Conservation (phyloP, 2,797 vertebrate species). For the Lophura swinhoii region DNA sequence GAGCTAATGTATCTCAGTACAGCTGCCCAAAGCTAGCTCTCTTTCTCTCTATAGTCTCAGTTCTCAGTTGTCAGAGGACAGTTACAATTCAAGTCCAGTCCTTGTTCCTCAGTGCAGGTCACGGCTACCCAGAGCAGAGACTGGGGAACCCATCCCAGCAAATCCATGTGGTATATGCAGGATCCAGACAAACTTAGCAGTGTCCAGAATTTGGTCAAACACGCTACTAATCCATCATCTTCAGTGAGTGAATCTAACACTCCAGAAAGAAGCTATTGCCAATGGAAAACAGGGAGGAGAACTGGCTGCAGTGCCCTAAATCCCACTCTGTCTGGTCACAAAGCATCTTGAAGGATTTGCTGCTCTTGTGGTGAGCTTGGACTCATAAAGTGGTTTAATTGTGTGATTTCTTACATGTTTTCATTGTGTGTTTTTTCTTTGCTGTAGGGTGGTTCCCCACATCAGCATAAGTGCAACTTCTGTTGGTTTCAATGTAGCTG, state of each 20-base stretch:
- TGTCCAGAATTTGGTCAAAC: background rate
- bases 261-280: background rate
- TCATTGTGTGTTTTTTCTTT: background rate
- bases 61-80: background rate
- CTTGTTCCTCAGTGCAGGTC: accelerated
- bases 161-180: background rate
- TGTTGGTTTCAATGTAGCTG: background rate
- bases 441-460: background rate
- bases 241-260: background rate
- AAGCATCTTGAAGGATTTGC: background rate
- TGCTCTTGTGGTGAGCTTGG: background rate
- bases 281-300: too few relatives aligned
- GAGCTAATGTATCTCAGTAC: background rate
- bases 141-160: background rate
- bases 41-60: background rate
- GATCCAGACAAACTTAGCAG: background rate
- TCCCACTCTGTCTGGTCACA: background rate
- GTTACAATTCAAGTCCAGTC: background rate
- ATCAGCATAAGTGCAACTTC: background rate
- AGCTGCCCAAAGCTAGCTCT: background rate
- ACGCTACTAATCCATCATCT: background rate
- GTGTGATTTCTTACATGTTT: background rate
- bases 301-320: too few relatives aligned
- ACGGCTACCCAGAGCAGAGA: background rate
- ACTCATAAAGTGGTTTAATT: background rate